Base-by-base conservation (phyloP, 2,888 invertebrate species). In the Matsumyia berberina region DNA sequence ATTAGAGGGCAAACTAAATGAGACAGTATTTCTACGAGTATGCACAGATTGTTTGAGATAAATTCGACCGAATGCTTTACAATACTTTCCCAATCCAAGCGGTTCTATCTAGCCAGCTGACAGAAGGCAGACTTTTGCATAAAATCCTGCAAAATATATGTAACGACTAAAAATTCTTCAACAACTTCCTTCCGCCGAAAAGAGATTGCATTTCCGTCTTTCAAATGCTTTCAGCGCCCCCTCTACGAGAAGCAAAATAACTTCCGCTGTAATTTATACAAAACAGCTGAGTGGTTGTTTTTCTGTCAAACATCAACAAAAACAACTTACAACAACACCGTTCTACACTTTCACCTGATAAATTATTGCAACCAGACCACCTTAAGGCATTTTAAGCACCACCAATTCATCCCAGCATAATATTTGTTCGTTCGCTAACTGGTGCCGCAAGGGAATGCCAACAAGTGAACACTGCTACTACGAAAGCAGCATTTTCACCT, bases 291-390 rank as follows among this genome's bases (percentile, higher is more conserved):
- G 29, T 39, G 33, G 8, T 58, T 62, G 73, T 67, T 83, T 73
- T 39, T 35, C 35, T 85, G 85, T 79, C 79, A 85, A 60, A 51
- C 46, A 72, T 85, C 74, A 85, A 85, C 85, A 85, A 76, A 78
- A 79, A 80, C 80, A 80, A 79, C 37, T 80, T 70, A 69, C 55
- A 55, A 11, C 24, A 44, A 17, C 29, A 8, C 44, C 31, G 35
- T 53, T 44, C 57, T 33, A 46, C 17, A 74, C 80, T 80, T 83
- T 79, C 83, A 55, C 79, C 35, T 8, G 44, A 24, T 17, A 60
- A 53, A 37, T 12, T 17, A 31, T 53, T 58, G 12, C 39, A 44
- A 11, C 39, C 6, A 11, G 15, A 35, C 31, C 4, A 39, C 17
- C 11, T 39, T 31, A 31, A 6, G 15, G 9, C 19, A 60, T 42